Conservation (phyloP, 2,113 vertebrate species). For the Rhineura floridana region DNA sequence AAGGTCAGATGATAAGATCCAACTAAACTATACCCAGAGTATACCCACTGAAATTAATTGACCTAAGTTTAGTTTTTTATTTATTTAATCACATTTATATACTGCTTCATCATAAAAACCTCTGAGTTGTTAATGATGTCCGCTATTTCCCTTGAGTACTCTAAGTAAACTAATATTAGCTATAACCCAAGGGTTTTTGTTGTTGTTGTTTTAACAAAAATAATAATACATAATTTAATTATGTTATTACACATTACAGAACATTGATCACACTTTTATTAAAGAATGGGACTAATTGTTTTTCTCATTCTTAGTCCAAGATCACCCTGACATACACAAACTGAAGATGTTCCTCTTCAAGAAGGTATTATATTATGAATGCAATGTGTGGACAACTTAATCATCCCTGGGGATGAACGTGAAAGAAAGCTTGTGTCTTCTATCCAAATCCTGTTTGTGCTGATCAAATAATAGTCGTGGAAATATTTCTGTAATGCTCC, state of each 20-base stretch:
- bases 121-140: too few species aligned
- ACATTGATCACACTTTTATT: not conserved
- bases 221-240: not conserved
- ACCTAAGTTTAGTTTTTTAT: too few species aligned
- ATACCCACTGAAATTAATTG: too few species aligned
- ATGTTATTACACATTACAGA: not conserved
- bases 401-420: not conserved
- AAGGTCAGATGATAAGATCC: too few species aligned
- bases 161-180: too few species aligned
- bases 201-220: not conserved
- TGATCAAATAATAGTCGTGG: constrained; percentile 24
- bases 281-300: not conserved
- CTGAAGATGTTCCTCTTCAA: not conserved
- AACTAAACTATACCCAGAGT: too few species aligned
- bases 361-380: not conserved
- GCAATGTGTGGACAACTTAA: not conserved
- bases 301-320: not conserved
- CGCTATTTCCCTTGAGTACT: too few species aligned
- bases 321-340: not conserved
- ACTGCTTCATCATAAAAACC: too few species aligned
- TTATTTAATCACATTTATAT: too few species aligned
- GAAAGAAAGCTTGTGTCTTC: not conserved
- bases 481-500: constrained; percentile 46
- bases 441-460: constrained; percentile 13
- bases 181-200: not conserved